phyloP scores from a whole-genome alignment of 2,888 invertebrate genomes.

The Psococerastis gibbosa region DNA sequence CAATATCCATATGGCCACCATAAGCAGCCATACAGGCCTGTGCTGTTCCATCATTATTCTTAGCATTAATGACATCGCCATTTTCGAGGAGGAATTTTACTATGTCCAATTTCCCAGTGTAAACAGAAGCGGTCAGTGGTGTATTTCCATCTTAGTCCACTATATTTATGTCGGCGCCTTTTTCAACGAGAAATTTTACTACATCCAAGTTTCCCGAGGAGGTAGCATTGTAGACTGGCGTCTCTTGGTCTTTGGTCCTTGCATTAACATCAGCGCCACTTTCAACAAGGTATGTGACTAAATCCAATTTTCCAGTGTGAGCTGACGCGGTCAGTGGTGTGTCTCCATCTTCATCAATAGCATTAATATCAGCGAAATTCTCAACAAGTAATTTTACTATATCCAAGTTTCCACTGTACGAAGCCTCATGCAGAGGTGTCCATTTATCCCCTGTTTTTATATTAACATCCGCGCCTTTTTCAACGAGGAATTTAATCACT shows the following conservation, averaged over 20 bases:
- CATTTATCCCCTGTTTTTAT: not conserved
- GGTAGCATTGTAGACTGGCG: not conserved
- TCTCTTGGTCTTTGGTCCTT: not conserved
- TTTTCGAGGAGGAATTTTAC: not conserved
- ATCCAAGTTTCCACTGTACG: not conserved
- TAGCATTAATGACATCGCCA: constrained; percentile 1
- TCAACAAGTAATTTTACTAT: constrained; percentile 6
- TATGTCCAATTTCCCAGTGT: not conserved
- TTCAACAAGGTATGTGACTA: not conserved
- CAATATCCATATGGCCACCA: not conserved
- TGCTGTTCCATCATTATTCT: not conserved
- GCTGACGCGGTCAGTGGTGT: constrained; percentile 7
- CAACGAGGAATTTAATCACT: not conserved
- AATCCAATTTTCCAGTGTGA: not conserved
- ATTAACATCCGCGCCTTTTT: not conserved
- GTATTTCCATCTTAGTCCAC: not conserved
- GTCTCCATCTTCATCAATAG: not conserved
- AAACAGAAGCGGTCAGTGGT: not conserved
- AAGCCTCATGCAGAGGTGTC: constrained; percentile 7
- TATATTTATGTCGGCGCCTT: not conserved
- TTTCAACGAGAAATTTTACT: not conserved
- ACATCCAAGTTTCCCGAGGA: not conserved
- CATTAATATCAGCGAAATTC: constrained; percentile 10
- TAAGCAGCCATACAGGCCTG: not conserved
- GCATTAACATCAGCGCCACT: not conserved